phyloP scores from a whole-genome alignment of 2,113 vertebrate genomes.

The Castor canadensis region DNA sequence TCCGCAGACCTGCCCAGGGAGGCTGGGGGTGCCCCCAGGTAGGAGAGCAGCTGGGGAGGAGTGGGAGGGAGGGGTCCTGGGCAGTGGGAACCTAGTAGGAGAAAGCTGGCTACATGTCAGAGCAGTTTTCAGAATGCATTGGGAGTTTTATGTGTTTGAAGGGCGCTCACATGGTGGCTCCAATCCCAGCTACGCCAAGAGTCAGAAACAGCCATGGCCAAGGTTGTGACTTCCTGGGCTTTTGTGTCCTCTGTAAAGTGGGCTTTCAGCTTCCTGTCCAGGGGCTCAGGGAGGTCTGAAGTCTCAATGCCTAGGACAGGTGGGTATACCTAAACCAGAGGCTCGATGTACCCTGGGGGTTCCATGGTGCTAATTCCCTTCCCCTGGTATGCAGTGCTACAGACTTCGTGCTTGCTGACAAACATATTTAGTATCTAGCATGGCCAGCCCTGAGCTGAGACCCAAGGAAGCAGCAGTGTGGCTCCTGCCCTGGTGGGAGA shows the following conservation, averaged over 20 bases:
- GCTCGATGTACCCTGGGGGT: background rate
- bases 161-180: background rate
- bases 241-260: background rate
- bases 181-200: background rate
- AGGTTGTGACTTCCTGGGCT: no score
- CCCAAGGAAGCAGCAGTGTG: background rate
- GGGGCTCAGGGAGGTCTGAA: no score
- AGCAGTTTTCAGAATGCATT: background rate
- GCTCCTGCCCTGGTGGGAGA: background rate
- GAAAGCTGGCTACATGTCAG: no score
- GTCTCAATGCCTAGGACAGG: no score
- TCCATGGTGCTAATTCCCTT: no score
- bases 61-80: fast-evolving
- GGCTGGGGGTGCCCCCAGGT: no score
- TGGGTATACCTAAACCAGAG: no score
- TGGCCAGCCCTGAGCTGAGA: background rate
- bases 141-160: background rate
- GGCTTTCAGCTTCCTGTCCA: background rate
- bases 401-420: no score
- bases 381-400: no score
- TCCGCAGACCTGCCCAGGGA: background rate
- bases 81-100: no score
- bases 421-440: no score
- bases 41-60: no score
- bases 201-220: background rate